Percentiles rank a stretch among this genome's conserved stretches.
These are phyloP conservation scores for Drosophila tristis DNA, from an alignment of 1,140 invertebrate species.

Conservation along the genomic window DNA sequence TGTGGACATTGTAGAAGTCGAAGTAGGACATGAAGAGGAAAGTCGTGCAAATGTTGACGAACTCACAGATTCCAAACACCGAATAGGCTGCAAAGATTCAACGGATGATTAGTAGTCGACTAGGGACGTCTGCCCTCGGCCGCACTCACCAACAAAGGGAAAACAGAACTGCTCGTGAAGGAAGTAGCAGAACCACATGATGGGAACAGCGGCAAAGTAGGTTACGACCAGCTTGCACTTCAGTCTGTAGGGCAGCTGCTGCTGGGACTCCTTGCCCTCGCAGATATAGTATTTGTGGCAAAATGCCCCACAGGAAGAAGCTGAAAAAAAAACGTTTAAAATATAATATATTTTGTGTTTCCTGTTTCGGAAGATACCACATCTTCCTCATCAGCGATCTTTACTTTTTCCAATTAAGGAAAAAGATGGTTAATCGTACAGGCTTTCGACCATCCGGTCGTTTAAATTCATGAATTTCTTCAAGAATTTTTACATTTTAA, in stretches of 20 bases:
- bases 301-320: not conserved
- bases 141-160: constrained; percentile 49
- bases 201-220: not conserved
- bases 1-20: constrained; percentile 47
- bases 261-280: not conserved
- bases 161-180: constrained; percentile 44
- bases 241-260: constrained; percentile 14
- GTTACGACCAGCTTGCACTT: constrained; percentile 22
- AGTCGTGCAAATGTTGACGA: constrained; percentile 9
- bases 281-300: constrained; percentile 11
- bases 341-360: no score
- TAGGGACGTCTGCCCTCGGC: not conserved
- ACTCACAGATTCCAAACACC: constrained; percentile 46
- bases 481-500: no score
- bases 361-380: no score
- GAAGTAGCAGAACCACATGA: constrained; percentile 49
- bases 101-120: not conserved
- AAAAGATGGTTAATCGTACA: no score
- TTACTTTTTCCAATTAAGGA: no score
- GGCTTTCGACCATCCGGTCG: no score
- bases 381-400: no score
- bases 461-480: no score
- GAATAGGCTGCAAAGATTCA: constrained; percentile 44
- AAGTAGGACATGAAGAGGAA: constrained; percentile 28
- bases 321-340: no score